These are phyloP conservation scores for Trichogramma pretiosum DNA, from an alignment of 1,140 invertebrate species.

Conservation along the genomic window DNA sequence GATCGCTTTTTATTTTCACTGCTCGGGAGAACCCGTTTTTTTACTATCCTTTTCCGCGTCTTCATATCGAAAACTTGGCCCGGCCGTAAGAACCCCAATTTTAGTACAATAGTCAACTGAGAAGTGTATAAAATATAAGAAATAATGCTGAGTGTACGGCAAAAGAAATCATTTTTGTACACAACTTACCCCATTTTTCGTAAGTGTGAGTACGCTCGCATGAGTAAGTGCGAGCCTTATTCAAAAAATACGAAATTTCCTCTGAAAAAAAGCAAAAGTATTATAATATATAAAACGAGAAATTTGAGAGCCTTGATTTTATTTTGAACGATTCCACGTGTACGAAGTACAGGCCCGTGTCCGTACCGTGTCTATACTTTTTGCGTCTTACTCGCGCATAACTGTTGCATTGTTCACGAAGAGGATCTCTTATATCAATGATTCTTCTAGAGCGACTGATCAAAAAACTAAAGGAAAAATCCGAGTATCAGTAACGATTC, in stretches of 20 bases:
- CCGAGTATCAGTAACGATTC: too few relatives aligned
- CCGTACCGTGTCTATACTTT: neutral
- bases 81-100: slow-evolving; percentile 33
- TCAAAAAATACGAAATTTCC: slow-evolving; percentile 32
- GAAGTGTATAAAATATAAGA: slow-evolving; percentile 41
- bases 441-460: too few relatives aligned
- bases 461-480: too few relatives aligned
- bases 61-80: too few relatives aligned
- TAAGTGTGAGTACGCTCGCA: too few relatives aligned
- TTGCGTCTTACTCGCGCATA: too few relatives aligned
- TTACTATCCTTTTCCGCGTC: slow-evolving; percentile 36
- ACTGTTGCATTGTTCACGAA: too few relatives aligned
- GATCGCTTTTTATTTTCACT: slow-evolving; percentile 35
- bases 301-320: slow-evolving; percentile 11
- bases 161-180: slow-evolving; percentile 34
- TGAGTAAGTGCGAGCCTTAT: slow-evolving; percentile 17
- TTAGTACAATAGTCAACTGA: slow-evolving; percentile 36
- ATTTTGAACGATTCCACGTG: slow-evolving; percentile 25
- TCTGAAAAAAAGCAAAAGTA: slow-evolving; percentile 20
- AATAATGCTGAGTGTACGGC: slow-evolving; percentile 28
- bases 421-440: too few relatives aligned
- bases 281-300: too few relatives aligned
- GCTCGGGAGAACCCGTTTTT: slow-evolving; percentile 31
- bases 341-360: too few relatives aligned
- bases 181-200: slow-evolving; percentile 33